A percentile compares a stretch with the other conserved stretches of the same genome.
These are phyloP conservation scores for Chaetorhynchus papuensis DNA, from an alignment of 2,113 vertebrate genomes.

Conservation along the genomic window DNA sequence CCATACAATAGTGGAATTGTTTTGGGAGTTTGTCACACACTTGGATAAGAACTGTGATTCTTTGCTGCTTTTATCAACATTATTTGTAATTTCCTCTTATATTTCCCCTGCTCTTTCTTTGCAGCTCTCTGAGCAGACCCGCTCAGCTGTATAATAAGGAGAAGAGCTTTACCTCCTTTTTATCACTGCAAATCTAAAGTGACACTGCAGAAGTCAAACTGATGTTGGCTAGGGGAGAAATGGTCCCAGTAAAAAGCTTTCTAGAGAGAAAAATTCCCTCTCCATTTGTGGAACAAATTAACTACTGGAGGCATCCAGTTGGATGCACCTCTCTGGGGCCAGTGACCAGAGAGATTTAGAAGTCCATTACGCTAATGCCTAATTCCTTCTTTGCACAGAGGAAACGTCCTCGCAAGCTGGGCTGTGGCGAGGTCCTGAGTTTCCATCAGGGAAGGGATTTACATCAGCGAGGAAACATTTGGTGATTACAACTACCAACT, in stretches of 20 bases:
- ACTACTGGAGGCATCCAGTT: not conserved
- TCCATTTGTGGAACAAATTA: conserved; percentile 10
- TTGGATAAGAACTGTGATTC: not conserved
- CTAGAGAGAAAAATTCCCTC: not conserved
- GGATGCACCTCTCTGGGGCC: not conserved
- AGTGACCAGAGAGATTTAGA: not conserved
- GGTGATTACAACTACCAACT: not conserved
- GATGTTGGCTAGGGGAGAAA: not conserved
- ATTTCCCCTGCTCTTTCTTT: not conserved
- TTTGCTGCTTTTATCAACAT: not conserved
- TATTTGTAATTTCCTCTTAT: not conserved
- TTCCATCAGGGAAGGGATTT: not conserved
- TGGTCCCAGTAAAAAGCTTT: not conserved
- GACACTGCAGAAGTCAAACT: not conserved
- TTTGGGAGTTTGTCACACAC: not conserved
- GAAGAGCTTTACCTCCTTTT: not conserved
- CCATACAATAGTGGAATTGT: not conserved
- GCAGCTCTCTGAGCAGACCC: not conserved
- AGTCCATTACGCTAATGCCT: conserved; percentile 1
- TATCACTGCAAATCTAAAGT: not conserved
- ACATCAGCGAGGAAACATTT: not conserved
- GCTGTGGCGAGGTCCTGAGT: not conserved
- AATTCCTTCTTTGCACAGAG: not conserved
- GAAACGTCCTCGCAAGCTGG: not conserved
- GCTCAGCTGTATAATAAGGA: not conserved